A percentile compares a stretch with the other conserved stretches of the same genome.
These are phyloP conservation scores for Atrichornis clamosus DNA, from an alignment of 2,113 vertebrate species.

Conservation along the genomic window DNA sequence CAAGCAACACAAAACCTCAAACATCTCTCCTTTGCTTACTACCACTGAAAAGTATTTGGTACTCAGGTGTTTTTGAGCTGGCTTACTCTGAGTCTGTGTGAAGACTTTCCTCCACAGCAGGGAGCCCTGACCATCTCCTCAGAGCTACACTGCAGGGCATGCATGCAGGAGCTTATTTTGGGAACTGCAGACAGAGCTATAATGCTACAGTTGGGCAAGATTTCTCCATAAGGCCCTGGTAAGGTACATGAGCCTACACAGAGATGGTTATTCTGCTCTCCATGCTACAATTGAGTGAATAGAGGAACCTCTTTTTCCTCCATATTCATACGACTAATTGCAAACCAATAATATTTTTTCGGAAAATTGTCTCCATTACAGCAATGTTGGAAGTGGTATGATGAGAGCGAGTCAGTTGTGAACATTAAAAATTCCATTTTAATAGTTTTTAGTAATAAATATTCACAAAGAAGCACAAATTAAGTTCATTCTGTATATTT, in stretches of 20 bases:
- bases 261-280: background rate
- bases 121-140: background rate
- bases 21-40: background rate
- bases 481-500: background rate
- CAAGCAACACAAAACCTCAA: background rate
- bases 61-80: background rate
- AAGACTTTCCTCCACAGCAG: background rate
- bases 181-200: background rate
- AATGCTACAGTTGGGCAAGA: background rate
- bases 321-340: background rate
- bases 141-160: background rate
- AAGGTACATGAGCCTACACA: accelerated
- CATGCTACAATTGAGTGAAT: accelerated
- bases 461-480: background rate
- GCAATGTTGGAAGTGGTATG: background rate
- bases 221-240: background rate
- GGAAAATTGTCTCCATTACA: background rate
- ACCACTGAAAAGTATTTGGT: background rate
- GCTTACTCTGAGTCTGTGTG: background rate
- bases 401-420: background rate
- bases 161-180: background rate
- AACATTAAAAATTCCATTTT: background rate
- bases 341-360: background rate
- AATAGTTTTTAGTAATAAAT: background rate
- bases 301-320: background rate